A percentile compares a stretch with the other conserved stretches of the same genome.
Evolutionary conservation across 2,113 vertebrate species (phyloP).

Genomic region (Melanerpes aurifrons): DNA sequence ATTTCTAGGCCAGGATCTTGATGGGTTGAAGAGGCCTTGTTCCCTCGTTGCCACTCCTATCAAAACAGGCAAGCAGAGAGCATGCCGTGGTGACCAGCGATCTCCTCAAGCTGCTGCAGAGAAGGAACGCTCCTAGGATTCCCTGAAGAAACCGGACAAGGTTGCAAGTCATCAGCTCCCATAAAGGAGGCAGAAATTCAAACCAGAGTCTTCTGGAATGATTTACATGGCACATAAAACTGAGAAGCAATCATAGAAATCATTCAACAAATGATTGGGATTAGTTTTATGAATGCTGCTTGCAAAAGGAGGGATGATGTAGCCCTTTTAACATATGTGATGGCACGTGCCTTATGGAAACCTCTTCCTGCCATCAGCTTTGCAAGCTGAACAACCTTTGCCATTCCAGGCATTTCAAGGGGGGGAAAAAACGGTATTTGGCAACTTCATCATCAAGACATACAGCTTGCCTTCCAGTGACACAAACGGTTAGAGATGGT

Average conservation of each 20-base stretch:
- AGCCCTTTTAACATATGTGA: background rate
- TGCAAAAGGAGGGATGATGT: background rate
- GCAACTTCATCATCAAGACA: background rate
- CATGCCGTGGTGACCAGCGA: background rate
- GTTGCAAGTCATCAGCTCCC: constrained; percentile 43
- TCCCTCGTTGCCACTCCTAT: background rate
- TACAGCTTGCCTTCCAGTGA: constrained; percentile 24
- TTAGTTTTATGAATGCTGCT: constrained; percentile 56
- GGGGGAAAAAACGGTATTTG: background rate
- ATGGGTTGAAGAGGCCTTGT: fast-evolving
- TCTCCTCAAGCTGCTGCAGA: background rate
- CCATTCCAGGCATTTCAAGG: background rate
- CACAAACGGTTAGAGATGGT: constrained; percentile 2
- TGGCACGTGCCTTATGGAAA: background rate
- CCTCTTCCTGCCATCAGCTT: background rate
- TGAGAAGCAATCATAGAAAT: constrained; percentile 34
- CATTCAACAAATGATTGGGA: constrained; percentile 40
- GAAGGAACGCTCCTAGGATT: background rate
- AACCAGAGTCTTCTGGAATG: constrained; percentile 43
- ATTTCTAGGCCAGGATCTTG: background rate
- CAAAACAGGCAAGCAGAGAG: background rate
- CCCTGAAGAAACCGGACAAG: constrained; percentile 4
- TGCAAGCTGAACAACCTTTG: background rate
- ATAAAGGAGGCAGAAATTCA: constrained; percentile 55
- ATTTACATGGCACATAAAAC: constrained; percentile 58